Conservation (phyloP, 1,140 invertebrate species). For the Drosophila jambulina region DNA sequence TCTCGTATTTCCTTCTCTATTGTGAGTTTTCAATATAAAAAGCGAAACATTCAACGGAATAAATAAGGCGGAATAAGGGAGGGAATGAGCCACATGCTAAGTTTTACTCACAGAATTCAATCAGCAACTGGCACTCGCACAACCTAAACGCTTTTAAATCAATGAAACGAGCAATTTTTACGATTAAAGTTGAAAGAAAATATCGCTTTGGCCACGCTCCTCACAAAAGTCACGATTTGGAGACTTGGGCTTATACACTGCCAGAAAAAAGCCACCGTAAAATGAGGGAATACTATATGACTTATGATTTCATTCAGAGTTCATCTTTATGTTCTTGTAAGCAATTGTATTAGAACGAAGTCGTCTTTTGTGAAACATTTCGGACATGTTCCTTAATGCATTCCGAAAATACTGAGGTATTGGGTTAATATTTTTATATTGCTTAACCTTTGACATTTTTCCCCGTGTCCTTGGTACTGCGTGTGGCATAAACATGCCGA, state of each 20-base stretch:
- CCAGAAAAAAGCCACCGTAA: neutral
- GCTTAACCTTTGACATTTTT: neutral
- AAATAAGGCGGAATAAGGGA: neutral
- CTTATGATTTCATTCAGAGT: neutral
- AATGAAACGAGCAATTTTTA: conserved; percentile 57
- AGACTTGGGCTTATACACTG: neutral
- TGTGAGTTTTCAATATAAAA: neutral
- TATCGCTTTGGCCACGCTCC: conserved; percentile 39
- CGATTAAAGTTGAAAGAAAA: conserved; percentile 70
- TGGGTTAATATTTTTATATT: too few relatives aligned
- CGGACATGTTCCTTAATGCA: too few relatives aligned
- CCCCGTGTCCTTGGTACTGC: conserved; percentile 10
- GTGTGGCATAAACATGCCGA: conserved; percentile 39
- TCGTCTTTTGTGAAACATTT: too few relatives aligned
- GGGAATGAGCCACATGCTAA: conserved; percentile 45
- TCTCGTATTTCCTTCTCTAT: neutral
- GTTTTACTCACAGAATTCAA: conserved; percentile 56
- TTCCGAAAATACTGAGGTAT: too few relatives aligned
- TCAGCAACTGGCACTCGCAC: conserved; percentile 23
- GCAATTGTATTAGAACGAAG: too few relatives aligned
- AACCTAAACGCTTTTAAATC: conserved; percentile 57
- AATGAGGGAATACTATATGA: neutral
- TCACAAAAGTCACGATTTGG: neutral
- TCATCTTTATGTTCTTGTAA: neutral
- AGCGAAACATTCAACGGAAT: neutral